Base-by-base conservation (phyloP, 2,797 vertebrate species). In the Poecilia wingei region DNA sequence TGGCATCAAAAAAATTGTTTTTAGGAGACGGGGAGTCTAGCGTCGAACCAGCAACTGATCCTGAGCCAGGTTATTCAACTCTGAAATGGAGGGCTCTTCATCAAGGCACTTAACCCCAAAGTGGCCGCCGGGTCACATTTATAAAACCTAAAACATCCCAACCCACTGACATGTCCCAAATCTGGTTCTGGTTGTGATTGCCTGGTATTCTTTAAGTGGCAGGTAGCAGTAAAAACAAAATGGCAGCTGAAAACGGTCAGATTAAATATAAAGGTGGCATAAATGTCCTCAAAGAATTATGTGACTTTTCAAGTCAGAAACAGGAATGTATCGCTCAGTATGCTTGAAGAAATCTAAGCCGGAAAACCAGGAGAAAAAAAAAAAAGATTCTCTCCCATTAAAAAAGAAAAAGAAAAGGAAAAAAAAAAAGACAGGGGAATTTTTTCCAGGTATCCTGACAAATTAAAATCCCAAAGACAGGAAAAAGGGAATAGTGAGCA, bases 21-120 rank as follows among this genome's bases (percentile, higher is more conserved):
- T 45, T 31, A 25, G 82, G 75, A 77, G 57, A 72, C 3, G 31
- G 87, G 87, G 53, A 80, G 85, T 85, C 25, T 84, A 87, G 88
- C 88, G 89, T 94, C 84, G 91, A 91, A 93, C 90, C 91, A 92
- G 93, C 93, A 94, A 93, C 91, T 78, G 84, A 94, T 93, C 92
- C 92, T 91, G 90, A 91, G 90, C 89, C 93, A 89, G 86, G 88
- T 88, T 88, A 83, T 87, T 92, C 88, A 89, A 89, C 86, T 88
- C 84, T 90, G 88, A 93, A 93, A 87, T 84, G 85, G 82, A 89
- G 89, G 91, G 93, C 92, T 93, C 93, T 91, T 92, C 86, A 89
- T 85, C 92, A 94, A 95, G 94, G 94, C 94, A 94, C 93, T 94
- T 93, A 89, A 89, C 89, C 91, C 91, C 91, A 41, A 92, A 90